Percentiles rank a stretch among this genome's conserved stretches.
Evolutionary conservation across 2,113 vertebrate genomes (phyloP).

Genomic region (Amphilophus citrinellus): DNA sequence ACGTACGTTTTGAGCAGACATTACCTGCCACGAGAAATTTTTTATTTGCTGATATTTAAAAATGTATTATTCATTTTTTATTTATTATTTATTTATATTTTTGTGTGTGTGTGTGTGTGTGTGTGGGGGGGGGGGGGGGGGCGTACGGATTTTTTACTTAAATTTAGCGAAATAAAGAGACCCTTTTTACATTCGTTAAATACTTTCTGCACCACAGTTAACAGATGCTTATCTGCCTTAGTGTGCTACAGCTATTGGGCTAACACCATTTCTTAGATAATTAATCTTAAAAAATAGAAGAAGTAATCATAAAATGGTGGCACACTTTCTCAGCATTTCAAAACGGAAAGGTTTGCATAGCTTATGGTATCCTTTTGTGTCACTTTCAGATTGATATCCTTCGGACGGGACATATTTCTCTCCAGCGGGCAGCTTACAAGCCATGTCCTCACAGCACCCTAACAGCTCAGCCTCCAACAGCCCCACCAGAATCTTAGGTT

Average conservation of each 20-base stretch:
- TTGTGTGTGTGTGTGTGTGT: too few relatives aligned
- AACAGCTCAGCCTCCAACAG: conserved; percentile 86
- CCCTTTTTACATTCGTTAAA: background rate
- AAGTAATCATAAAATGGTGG: background rate
- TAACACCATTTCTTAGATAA: too few relatives aligned
- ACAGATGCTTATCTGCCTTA: background rate
- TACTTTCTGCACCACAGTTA: background rate
- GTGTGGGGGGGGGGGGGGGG: too few relatives aligned
- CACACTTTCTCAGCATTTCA: background rate
- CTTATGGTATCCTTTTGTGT: conserved; percentile 5
- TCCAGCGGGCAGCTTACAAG: conserved; percentile 66
- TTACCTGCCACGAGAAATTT: background rate
- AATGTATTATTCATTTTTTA: too few relatives aligned
- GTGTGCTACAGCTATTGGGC: too few relatives aligned
- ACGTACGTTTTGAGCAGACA: background rate
- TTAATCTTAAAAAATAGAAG: background rate
- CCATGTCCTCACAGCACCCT: conserved; percentile 82
- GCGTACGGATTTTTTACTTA: background rate
- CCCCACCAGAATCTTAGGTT: conserved; percentile 84
- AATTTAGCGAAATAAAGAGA: background rate
- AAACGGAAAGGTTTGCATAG: background rate
- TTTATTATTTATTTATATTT: background rate
- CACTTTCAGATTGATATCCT: conserved; percentile 61
- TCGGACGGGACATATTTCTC: conserved; percentile 53
- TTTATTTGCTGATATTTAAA: background rate